Percentiles rank a stretch among this genome's conserved stretches.
Evolutionary conservation across 2,113 vertebrate species (phyloP).

Genomic region (Tragelaphus imberbis): DNA sequence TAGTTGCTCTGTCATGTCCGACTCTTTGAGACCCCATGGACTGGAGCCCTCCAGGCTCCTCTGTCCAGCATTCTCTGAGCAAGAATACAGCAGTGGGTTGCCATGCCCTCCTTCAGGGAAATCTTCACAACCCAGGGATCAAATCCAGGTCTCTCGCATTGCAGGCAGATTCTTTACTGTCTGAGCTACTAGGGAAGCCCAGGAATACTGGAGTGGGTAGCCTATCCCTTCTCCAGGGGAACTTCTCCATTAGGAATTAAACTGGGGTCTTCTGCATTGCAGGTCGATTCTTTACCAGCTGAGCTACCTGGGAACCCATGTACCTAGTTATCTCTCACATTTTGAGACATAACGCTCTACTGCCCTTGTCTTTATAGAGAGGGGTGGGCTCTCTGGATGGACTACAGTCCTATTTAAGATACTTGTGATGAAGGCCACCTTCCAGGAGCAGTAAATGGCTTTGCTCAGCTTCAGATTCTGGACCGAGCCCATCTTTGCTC

Average conservation of each 20-base stretch:
- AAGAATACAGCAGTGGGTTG: not conserved
- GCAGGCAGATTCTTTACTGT: not conserved
- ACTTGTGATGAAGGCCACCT: not conserved
- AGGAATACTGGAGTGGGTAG: not conserved
- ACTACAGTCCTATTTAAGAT: not conserved
- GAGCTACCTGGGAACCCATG: not conserved
- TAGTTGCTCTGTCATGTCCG: not conserved
- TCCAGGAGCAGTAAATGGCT: not conserved
- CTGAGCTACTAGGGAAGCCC: not conserved
- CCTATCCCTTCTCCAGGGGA: not conserved
- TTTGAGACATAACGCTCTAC: not conserved
- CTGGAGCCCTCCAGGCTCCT: not conserved
- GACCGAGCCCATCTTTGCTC: not conserved
- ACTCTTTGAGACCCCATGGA: not conserved
- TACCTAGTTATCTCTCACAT: not conserved
- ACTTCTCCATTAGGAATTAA: not conserved
- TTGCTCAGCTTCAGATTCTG: not conserved
- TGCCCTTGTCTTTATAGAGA: not conserved
- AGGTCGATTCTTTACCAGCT: not conserved
- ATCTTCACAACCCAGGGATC: not conserved
- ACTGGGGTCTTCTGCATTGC: not conserved
- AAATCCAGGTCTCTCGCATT: not conserved
- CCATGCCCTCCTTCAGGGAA: not conserved
- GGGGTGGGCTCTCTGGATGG: not conserved
- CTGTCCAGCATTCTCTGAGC: not conserved